Conservation (phyloP, 2,888 invertebrate genomes). For the Rutpela maculata region DNA sequence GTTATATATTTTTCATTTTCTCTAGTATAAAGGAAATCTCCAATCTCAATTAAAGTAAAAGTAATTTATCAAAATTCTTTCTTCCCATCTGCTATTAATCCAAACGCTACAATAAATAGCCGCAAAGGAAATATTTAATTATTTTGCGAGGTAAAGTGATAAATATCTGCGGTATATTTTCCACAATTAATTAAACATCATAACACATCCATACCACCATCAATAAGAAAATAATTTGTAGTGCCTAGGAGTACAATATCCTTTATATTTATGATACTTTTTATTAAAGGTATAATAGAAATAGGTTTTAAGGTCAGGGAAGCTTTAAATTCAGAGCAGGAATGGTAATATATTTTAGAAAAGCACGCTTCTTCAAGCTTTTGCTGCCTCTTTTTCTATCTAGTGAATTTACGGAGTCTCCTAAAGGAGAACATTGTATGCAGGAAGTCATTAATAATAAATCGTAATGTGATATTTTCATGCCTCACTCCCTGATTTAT, state of each 20-base stretch:
- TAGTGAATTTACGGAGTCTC: slow-evolving; percentile 51
- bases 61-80: slow-evolving; percentile 3
- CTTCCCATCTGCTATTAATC: neutral
- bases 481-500: slow-evolving; percentile 32
- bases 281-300: slow-evolving; percentile 40
- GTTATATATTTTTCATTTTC: neutral
- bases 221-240: slow-evolving; percentile 22
- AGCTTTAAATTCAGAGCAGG: slow-evolving; percentile 47
- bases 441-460: slow-evolving; percentile 52
- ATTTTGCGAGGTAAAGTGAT: slow-evolving; percentile 4
- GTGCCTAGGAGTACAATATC: slow-evolving; percentile 14
- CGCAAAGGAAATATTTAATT: neutral
- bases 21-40: neutral
- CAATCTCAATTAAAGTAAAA: neutral
- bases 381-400: slow-evolving; percentile 47
- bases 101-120: neutral
- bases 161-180: slow-evolving; percentile 5
- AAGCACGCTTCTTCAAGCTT: slow-evolving; percentile 44
- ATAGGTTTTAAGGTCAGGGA: slow-evolving; percentile 41
- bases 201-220: slow-evolving; percentile 6
- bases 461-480: slow-evolving; percentile 50
- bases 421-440: slow-evolving; percentile 43
- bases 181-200: slow-evolving; percentile 16
- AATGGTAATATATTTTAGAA: slow-evolving; percentile 45
- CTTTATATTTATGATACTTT: slow-evolving; percentile 18